These are phyloP conservation scores for Manis pentadactyla DNA, from an alignment of 2,797 vertebrate species.

Conservation along the genomic window DNA sequence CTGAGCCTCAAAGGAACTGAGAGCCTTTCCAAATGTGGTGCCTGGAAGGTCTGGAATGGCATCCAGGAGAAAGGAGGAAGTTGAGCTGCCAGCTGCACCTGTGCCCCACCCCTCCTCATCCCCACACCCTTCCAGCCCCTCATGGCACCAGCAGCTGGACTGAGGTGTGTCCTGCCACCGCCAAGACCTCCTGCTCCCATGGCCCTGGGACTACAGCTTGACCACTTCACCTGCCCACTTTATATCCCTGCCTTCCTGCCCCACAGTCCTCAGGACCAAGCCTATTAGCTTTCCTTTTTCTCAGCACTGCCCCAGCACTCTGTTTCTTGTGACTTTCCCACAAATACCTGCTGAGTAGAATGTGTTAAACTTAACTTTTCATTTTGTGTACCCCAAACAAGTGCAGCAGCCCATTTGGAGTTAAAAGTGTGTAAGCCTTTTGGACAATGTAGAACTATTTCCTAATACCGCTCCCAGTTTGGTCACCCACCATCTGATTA, in stretches of 20 bases:
- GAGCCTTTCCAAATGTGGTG: background rate
- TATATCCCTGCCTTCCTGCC: background rate
- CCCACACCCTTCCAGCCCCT: too few relatives aligned
- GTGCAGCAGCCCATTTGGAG: background rate
- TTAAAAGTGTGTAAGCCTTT: background rate
- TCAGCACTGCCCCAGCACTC: background rate
- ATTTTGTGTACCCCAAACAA: background rate
- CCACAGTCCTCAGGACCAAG: background rate
- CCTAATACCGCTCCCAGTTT: background rate
- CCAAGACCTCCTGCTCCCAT: background rate
- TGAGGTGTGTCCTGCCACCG: background rate
- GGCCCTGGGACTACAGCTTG: background rate
- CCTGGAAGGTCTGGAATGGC: background rate
- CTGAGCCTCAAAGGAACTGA: background rate
- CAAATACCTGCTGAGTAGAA: background rate
- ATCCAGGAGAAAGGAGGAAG: background rate
- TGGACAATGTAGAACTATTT: background rate
- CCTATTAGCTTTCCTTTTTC: background rate
- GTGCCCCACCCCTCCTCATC: too few relatives aligned
- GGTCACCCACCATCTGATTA: constrained; percentile 1
- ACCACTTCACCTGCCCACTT: background rate
- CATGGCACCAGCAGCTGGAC: background rate
- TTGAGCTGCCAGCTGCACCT: too few relatives aligned
- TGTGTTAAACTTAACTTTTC: background rate
- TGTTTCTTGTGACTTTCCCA: background rate